A percentile compares a stretch with the other conserved stretches of the same genome.
Evolutionary conservation across 2,113 vertebrate genomes (phyloP).

Genomic region (Cottus gobio): DNA sequence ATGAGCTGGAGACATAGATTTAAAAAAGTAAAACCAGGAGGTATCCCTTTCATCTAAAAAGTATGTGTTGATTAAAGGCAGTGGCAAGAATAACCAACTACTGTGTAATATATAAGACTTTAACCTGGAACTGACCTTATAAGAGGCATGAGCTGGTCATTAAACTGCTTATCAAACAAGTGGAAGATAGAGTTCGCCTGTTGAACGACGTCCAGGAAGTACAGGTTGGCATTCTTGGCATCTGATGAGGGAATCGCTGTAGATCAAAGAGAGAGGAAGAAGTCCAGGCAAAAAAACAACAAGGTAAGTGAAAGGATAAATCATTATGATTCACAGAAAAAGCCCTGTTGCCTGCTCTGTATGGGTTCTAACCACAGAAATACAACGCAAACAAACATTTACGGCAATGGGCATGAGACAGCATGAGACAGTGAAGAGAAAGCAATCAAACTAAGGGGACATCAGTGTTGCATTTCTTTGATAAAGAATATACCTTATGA

Average conservation of each 20-base stretch:
- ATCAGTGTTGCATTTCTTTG: slow-evolving; percentile 25
- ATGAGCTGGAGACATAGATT: slow-evolving; percentile 86
- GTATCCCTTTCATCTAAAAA: background rate
- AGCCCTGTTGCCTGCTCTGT: slow-evolving; percentile 1
- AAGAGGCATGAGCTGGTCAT: slow-evolving; percentile 98
- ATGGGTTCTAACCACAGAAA: background rate
- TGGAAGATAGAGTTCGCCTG: slow-evolving; percentile 99
- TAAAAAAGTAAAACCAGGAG: background rate
- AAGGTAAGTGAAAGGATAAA: slow-evolving; percentile 6
- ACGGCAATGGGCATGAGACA: slow-evolving; percentile 8
- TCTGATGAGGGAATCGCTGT: slow-evolving; percentile 96
- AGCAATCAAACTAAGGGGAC: slow-evolving; percentile 22
- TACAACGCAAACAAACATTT: background rate
- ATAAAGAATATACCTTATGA: slow-evolving; percentile 19
- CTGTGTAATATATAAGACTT: background rate
- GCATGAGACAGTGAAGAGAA: slow-evolving; percentile 24
- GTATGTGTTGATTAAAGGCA: background rate
- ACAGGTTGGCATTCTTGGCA: slow-evolving; percentile 96
- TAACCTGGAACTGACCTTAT: slow-evolving; percentile 88
- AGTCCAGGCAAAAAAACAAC: slow-evolving; percentile 1
- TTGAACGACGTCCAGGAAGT: slow-evolving; percentile 98
- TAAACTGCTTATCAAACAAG: slow-evolving; percentile 99
- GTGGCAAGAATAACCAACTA: background rate
- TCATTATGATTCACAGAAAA: slow-evolving; percentile 31
- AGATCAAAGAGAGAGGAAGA: slow-evolving; percentile 53